phyloP scores from a whole-genome alignment of 2,797 vertebrate genomes.

The Allobates femoralis region DNA sequence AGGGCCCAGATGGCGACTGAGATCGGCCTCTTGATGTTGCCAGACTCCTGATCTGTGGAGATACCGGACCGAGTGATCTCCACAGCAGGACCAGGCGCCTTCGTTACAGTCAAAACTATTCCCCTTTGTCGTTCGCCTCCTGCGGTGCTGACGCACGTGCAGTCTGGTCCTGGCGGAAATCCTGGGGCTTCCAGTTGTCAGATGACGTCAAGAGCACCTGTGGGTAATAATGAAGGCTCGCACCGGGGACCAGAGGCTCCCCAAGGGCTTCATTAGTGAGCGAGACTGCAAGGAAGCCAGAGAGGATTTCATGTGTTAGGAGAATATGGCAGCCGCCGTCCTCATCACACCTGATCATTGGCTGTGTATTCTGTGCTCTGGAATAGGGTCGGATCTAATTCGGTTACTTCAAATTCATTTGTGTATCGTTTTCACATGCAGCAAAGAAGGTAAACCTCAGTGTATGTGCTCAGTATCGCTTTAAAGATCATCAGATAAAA shows the following conservation, averaged over 20 bases:
- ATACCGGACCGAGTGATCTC: too few species aligned
- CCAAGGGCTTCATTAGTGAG: conserved; percentile 38
- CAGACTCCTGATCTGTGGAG: neutral
- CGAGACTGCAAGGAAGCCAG: neutral
- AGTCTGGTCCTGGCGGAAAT: conserved; percentile 25
- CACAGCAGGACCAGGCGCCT: neutral
- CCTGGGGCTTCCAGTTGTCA: conserved; percentile 39
- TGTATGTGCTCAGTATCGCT: too few species aligned
- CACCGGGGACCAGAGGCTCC: neutral
- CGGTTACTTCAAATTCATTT: too few species aligned
- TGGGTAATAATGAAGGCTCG: neutral
- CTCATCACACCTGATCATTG: neutral
- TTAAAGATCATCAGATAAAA: too few species aligned
- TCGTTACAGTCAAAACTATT: neutral
- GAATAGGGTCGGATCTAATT: too few species aligned
- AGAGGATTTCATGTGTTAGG: neutral
- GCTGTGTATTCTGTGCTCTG: neutral
- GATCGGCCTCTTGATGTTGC: too few species aligned
- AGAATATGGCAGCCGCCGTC: neutral
- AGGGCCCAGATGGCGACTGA: too few species aligned
- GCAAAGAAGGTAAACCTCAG: too few species aligned
- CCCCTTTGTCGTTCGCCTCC: neutral
- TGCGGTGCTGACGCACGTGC: conserved; percentile 11
- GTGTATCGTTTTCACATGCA: too few species aligned
- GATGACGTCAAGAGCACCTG: conserved; percentile 30